phyloP scores from a whole-genome alignment of 2,888 invertebrate species.

The Homarus gammarus region DNA sequence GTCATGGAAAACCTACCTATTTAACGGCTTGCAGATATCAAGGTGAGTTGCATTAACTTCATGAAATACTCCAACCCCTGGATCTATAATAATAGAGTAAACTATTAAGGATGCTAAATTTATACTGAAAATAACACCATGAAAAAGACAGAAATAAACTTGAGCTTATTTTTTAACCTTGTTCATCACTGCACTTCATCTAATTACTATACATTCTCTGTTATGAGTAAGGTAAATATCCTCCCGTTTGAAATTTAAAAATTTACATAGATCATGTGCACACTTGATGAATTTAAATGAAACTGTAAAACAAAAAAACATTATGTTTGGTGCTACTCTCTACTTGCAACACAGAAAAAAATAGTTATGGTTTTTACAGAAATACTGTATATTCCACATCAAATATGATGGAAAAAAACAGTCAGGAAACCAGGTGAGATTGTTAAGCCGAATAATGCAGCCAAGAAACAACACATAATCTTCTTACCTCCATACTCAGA shows the following conservation, averaged over 20 bases:
- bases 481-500: slow-evolving; percentile 44
- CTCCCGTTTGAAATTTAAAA: too few species aligned
- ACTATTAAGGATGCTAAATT: not conserved
- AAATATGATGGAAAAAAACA: too few species aligned
- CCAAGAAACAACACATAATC: not conserved
- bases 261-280: too few species aligned
- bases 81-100: slow-evolving; percentile 49
- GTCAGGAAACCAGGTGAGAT: too few species aligned
- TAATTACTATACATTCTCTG: not conserved
- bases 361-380: too few species aligned
- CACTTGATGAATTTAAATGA: too few species aligned
- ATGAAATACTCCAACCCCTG: slow-evolving; percentile 68
- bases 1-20: slow-evolving; percentile 40
- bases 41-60: slow-evolving; percentile 62
- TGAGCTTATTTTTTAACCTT: not conserved
- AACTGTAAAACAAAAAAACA: too few species aligned
- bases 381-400: too few species aligned
- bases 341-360: too few species aligned
- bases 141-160: not conserved
- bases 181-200: not conserved
- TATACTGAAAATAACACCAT: not conserved
- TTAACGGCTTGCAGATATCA: slow-evolving; percentile 71
- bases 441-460: too few species aligned
- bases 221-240: not conserved
- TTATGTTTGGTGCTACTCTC: too few species aligned